Evolutionary conservation across 2,888 invertebrate genomes (phyloP).

Genomic region (Congeria kusceri): DNA sequence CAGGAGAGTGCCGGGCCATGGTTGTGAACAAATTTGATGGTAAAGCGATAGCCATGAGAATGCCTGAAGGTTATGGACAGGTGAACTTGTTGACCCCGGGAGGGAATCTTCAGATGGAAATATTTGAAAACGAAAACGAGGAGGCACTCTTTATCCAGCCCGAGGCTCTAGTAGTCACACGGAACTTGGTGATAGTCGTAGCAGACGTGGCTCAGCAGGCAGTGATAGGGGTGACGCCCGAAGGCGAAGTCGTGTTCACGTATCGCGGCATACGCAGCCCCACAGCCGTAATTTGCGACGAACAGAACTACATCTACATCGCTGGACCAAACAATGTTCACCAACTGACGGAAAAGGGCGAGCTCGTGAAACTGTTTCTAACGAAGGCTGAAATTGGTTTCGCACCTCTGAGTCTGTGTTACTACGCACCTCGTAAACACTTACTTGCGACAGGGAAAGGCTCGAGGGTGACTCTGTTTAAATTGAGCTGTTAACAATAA

Average conservation of each 20-base stretch:
- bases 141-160: constrained; percentile 47
- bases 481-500: constrained; percentile 21
- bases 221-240: constrained; percentile 38
- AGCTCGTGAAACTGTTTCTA: constrained; percentile 55
- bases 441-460: constrained; percentile 53
- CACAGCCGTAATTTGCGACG: constrained; percentile 49
- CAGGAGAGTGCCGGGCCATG: constrained; percentile 44
- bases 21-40: constrained; percentile 61
- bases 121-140: constrained; percentile 37
- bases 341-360: constrained; percentile 48
- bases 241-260: constrained; percentile 48
- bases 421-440: constrained; percentile 38
- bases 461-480: constrained; percentile 46
- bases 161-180: constrained; percentile 45
- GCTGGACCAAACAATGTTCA: constrained; percentile 53
- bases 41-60: constrained; percentile 47
- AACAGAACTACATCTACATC: constrained; percentile 56
- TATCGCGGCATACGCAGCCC: constrained; percentile 54
- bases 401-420: constrained; percentile 50
- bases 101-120: constrained; percentile 55
- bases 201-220: constrained; percentile 45
- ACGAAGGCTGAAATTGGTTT: constrained; percentile 63
- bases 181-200: constrained; percentile 48
- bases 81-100: constrained; percentile 59
- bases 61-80: constrained; percentile 40